These are phyloP conservation scores for Andricus quercusramuli DNA, from an alignment of 2,888 invertebrate species.

Conservation along the genomic window DNA sequence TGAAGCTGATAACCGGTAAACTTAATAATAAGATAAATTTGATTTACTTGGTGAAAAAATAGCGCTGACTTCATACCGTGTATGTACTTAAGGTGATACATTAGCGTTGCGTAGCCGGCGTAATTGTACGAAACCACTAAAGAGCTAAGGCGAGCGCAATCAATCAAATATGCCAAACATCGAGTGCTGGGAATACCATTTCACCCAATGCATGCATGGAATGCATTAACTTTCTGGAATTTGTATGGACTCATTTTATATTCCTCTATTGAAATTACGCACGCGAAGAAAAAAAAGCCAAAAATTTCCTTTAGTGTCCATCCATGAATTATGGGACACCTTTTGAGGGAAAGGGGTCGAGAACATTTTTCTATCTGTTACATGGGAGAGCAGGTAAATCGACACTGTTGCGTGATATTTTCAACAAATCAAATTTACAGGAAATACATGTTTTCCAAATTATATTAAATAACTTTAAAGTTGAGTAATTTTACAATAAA, in stretches of 20 bases:
- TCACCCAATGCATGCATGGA: neutral
- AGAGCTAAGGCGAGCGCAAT: neutral
- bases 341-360: no score
- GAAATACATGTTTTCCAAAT: no score
- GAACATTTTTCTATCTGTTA: no score
- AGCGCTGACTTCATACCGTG: neutral
- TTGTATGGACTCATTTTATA: neutral
- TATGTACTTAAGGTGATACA: neutral
- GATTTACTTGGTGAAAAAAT: neutral
- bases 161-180: conserved; percentile 3
- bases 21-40: neutral
- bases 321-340: no score
- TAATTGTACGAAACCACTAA: neutral
- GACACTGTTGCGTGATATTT: no score
- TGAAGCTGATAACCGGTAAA: neutral
- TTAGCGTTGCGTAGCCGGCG: neutral
- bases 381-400: no score
- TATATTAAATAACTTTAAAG: no score
- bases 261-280: neutral
- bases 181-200: neutral
- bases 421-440: no score
- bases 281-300: neutral
- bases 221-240: neutral
- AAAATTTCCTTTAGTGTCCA: neutral
- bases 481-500: no score